Percentiles rank a stretch among this genome's conserved stretches.
Evolutionary conservation across 2,888 invertebrate genomes (phyloP).

Genomic region (Atrina japonica): DNA sequence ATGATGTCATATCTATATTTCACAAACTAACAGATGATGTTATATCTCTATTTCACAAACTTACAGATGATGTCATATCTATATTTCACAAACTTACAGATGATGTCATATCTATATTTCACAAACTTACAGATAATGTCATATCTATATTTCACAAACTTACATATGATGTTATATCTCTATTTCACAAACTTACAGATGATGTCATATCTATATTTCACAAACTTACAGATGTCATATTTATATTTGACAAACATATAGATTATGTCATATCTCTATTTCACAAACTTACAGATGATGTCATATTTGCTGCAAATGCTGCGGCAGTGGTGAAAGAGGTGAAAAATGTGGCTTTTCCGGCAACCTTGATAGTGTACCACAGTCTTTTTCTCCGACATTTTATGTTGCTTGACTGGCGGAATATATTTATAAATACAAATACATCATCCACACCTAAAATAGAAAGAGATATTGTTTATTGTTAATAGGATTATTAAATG

Average conservation of each 20-base stretch:
- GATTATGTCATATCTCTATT: not conserved
- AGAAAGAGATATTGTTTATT: not conserved
- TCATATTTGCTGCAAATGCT: conserved; percentile 77
- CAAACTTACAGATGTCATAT: no score
- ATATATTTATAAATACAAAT: conserved; percentile 78
- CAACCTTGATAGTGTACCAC: conserved; percentile 69
- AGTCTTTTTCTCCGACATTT: conserved; percentile 60
- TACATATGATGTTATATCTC: no score
- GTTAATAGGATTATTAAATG: no score
- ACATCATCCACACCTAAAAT: conserved; percentile 78
- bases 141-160: no score
- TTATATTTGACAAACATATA: no score
- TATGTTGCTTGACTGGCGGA: conserved; percentile 71
- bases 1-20: conserved; percentile 67
- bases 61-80: no score
- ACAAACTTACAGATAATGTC: no score
- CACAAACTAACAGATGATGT: not conserved
- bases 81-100: no score
- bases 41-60: no score
- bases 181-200: no score
- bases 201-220: no score
- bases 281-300: conserved; percentile 50
- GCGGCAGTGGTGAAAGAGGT: conserved; percentile 79
- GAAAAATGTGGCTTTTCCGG: conserved; percentile 78
- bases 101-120: no score